Evolutionary conservation across 1,140 invertebrate genomes (phyloP).

Genomic region (Bombus vancouverensis): DNA sequence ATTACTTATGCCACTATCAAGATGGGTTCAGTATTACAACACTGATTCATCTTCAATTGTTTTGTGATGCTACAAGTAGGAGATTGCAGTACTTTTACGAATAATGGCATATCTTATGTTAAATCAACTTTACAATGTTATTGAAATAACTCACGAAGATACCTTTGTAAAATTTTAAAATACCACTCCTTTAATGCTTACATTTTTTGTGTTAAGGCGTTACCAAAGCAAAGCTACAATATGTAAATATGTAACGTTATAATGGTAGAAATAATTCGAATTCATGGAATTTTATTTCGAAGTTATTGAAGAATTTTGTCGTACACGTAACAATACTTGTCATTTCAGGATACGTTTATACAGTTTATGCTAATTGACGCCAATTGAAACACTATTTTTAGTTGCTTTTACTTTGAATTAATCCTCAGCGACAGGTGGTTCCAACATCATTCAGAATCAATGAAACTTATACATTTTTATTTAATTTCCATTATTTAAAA

Average conservation of each 20-base stretch:
- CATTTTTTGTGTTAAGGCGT: too few species aligned
- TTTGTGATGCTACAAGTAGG: too few species aligned
- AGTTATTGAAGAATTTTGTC: background rate
- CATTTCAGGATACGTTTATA: background rate
- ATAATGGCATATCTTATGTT: too few species aligned
- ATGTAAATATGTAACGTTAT: background rate
- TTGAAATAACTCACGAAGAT: too few species aligned
- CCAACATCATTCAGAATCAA: background rate
- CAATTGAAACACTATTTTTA: slow-evolving; percentile 33
- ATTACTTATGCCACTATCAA: too few species aligned
- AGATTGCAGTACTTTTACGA: too few species aligned
- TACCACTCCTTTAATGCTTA: too few species aligned
- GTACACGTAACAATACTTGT: background rate
- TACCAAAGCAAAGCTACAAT: too few species aligned
- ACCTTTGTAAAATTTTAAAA: too few species aligned
- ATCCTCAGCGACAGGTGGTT: slow-evolving; percentile 25
- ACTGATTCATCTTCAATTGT: too few species aligned
- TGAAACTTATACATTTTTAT: background rate
- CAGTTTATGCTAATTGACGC: background rate
- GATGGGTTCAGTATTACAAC: too few species aligned
- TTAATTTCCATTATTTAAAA: background rate
- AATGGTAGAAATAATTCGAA: background rate
- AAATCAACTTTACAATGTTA: too few species aligned
- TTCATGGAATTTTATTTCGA: background rate
- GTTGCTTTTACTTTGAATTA: background rate